These are phyloP conservation scores for Sitophilus oryzae DNA, from an alignment of 1,140 invertebrate species.

Conservation along the genomic window DNA sequence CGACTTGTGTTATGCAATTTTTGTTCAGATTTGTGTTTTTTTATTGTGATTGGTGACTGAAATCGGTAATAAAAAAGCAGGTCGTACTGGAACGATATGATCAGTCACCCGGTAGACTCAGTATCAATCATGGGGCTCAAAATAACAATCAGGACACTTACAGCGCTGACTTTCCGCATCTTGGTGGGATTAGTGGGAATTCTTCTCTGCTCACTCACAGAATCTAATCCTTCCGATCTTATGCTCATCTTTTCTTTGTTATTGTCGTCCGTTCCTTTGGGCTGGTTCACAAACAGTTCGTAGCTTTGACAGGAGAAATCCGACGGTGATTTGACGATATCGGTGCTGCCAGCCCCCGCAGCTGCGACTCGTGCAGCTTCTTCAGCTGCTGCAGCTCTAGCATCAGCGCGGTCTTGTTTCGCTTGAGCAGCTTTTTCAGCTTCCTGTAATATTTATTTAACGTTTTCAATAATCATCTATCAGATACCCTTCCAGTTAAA, in stretches of 20 bases:
- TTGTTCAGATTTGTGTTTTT: too few relatives aligned
- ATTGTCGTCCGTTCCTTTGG: constrained; percentile 78
- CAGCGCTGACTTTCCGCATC: constrained; percentile 84
- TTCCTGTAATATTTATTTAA: constrained; percentile 59
- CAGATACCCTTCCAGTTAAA: too few relatives aligned
- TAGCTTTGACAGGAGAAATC: constrained; percentile 85
- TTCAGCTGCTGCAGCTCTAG: constrained; percentile 54
- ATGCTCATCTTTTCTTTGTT: constrained; percentile 86
- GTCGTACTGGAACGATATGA: too few relatives aligned
- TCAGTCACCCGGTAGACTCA: constrained; percentile 10
- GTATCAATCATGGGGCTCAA: constrained; percentile 26
- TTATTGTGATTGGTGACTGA: too few relatives aligned
- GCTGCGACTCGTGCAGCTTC: constrained; percentile 52
- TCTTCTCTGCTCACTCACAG: constrained; percentile 75
- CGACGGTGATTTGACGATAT: constrained; percentile 72
- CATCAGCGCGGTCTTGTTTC: constrained; percentile 64
- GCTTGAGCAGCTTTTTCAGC: constrained; percentile 74
- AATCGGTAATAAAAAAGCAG: too few relatives aligned
- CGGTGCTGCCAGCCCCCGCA: constrained; percentile 53
- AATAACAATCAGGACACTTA: constrained; percentile 57
- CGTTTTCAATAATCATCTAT: too few relatives aligned
- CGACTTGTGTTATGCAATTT: too few relatives aligned
- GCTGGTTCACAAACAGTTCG: constrained; percentile 81
- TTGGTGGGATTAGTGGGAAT: constrained; percentile 52
- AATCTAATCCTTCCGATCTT: constrained; percentile 76